phyloP scores from a whole-genome alignment of 2,113 vertebrate genomes.

The Syngnathus scovelli region DNA sequence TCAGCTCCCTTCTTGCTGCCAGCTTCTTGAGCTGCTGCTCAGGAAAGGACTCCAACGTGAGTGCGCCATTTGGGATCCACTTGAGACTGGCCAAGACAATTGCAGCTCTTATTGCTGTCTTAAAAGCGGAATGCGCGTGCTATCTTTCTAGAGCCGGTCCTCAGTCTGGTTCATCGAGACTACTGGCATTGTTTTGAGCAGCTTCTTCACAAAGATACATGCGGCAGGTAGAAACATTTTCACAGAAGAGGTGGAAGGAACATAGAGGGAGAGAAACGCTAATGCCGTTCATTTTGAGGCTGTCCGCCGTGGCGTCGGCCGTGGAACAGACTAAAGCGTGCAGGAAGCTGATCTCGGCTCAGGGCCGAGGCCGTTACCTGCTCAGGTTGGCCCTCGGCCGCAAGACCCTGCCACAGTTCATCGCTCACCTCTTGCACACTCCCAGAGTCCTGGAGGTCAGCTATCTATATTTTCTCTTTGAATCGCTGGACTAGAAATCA shows the following conservation, averaged over 20 bases:
- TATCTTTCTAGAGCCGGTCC: conserved; percentile 67
- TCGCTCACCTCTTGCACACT: conserved; percentile 67
- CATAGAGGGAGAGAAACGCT: accelerated
- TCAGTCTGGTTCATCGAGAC: conserved; percentile 75
- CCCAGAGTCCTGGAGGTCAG: conserved; percentile 67
- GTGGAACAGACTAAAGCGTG: conserved; percentile 64
- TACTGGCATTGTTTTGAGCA: conserved; percentile 82
- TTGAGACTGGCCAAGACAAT: no score
- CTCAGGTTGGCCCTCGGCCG: conserved; percentile 66
- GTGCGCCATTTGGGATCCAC: conserved; percentile 23
- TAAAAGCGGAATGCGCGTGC: no score
- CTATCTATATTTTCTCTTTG: background rate
- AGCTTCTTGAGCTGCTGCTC: conserved; percentile 78
- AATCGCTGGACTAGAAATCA: background rate
- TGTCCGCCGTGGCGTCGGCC: conserved; percentile 55
- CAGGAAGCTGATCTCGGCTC: conserved; percentile 65
- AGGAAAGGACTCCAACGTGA: conserved; percentile 80
- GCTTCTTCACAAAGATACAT: conserved; percentile 61
- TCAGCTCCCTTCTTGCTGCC: conserved; percentile 74
- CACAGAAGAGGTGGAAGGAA: background rate
- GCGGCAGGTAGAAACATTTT: conserved; percentile 58
- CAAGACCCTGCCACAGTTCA: conserved; percentile 64
- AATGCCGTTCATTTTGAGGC: conserved; percentile 29
- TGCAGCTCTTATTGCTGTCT: no score
- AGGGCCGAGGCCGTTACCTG: conserved; percentile 71